Evolutionary conservation across 2,797 vertebrate genomes (phyloP).

Genomic region (Epinephelus awoara): DNA sequence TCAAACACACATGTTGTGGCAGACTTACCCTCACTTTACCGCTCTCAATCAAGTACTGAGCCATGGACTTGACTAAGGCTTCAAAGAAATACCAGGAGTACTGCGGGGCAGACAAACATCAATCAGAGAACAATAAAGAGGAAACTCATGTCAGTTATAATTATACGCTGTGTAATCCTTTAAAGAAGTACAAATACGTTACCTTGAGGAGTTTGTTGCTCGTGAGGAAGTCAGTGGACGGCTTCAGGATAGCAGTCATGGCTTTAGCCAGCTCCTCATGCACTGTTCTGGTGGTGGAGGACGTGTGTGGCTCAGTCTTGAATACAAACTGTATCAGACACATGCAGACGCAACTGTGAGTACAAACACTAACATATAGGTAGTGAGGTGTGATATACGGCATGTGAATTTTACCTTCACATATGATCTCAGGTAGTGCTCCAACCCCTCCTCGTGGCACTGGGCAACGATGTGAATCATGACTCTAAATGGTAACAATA

Average conservation of each 20-base stretch:
- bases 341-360: conserved; percentile 1
- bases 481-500: conserved; percentile 84
- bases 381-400: background rate
- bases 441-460: conserved; percentile 97
- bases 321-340: conserved; percentile 90
- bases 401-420: conserved; percentile 88
- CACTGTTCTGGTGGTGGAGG: conserved; percentile 87
- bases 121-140: conserved; percentile 50
- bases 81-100: conserved; percentile 99
- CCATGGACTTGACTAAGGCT: conserved; percentile 98
- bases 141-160: conserved; percentile 19
- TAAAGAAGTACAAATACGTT: conserved; percentile 35
- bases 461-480: conserved; percentile 98
- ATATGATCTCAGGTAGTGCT: conserved; percentile 96
- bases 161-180: conserved; percentile 10
- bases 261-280: conserved; percentile 97
- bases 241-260: conserved; percentile 97
- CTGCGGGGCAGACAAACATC: conserved; percentile 82
- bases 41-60: conserved; percentile 96
- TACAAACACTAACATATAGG: background rate
- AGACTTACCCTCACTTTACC: conserved; percentile 94
- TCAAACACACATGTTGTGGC: conserved; percentile 27
- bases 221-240: conserved; percentile 97
- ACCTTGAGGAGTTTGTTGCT: conserved; percentile 99
- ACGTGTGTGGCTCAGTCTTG: conserved; percentile 90